Conservation (phyloP, 2,113 vertebrate species). For the Hippocampus mohnikei region DNA sequence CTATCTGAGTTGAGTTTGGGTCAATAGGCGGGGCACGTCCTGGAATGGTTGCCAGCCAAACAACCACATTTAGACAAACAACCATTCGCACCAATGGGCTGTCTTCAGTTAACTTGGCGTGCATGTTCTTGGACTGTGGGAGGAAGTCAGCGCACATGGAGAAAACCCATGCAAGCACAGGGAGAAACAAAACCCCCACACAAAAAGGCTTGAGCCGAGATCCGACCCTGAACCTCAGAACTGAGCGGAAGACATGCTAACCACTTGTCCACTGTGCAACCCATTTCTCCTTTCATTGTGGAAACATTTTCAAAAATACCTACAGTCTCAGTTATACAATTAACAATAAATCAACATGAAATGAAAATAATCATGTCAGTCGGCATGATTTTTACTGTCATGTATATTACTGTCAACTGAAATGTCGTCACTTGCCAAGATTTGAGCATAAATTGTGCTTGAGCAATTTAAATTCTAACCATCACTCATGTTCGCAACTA, state of each 20-base stretch:
- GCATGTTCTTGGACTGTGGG: background rate
- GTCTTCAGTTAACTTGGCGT: background rate
- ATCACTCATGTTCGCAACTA: background rate
- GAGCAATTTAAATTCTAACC: background rate
- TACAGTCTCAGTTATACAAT: background rate
- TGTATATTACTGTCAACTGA: too few relatives aligned
- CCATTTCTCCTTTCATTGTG: background rate
- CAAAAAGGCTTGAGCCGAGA: background rate
- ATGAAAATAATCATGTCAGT: background rate
- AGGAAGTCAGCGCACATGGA: too few relatives aligned
- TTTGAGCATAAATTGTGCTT: background rate
- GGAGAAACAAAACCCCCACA: too few relatives aligned
- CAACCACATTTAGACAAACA: background rate
- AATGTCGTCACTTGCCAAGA: background rate
- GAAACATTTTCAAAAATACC: background rate
- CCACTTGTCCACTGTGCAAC: background rate
- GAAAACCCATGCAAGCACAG: too few relatives aligned
- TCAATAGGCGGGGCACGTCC: background rate
- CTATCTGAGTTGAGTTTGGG: background rate
- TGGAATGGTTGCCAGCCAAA: background rate
- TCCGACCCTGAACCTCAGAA: background rate
- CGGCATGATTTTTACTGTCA: too few relatives aligned
- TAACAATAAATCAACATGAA: background rate
- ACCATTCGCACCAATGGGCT: background rate
- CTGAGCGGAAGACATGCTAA: background rate